Evolutionary conservation across 2,888 invertebrate species (phyloP), one percentile per base, ranked within the genome.

Genomic region (Cerceris ruficornis): DNA sequence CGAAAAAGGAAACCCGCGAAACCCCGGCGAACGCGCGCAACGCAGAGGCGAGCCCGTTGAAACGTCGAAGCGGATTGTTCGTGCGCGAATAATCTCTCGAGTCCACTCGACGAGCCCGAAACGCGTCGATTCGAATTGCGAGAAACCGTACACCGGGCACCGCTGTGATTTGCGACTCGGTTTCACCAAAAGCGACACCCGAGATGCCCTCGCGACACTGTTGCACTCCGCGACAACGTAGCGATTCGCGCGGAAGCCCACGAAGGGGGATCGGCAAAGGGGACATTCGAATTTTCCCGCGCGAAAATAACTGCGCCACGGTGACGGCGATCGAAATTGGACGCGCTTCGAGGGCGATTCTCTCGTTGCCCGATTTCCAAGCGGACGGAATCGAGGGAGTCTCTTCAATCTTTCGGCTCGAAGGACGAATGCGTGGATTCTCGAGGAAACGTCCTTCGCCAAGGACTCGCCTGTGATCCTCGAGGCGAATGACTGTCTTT

Each of bases 111-210:
- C 67, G 76, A 15, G 71, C 72, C 71, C 64, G 72, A 75, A 75
- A 59, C 76, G 65, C 71, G 77, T 69, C 77, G 76, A 80, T 82
- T 83, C 72, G 78, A 81, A 85, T 84, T 81, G 75, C 82, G 79
- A 75, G 80, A 81, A 86, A 85, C 82, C 74, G 85, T 85, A 85
- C 81, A 83, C 85, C 79, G 17, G 58, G 64, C 50, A 55, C 54
- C 78, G 69, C 72, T 70, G 52, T 28, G 28, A 28, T 28, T 49
- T 43, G 76, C 41, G 72, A 46, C 50, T 61, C 67, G 72, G 60
- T 42, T 60, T 49, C 62, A 46, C 50, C 65, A 58, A 68, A 60
- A 57, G 71, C 77, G 85, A 62, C 74, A 86, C 61, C 68, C 69
- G 84, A 85, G 77, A 74, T 61, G 60, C 65, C 39, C 70, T 65